These are phyloP conservation scores for Amphipoea lucens DNA, from an alignment of 2,888 invertebrate genomes.

Conservation along the genomic window DNA sequence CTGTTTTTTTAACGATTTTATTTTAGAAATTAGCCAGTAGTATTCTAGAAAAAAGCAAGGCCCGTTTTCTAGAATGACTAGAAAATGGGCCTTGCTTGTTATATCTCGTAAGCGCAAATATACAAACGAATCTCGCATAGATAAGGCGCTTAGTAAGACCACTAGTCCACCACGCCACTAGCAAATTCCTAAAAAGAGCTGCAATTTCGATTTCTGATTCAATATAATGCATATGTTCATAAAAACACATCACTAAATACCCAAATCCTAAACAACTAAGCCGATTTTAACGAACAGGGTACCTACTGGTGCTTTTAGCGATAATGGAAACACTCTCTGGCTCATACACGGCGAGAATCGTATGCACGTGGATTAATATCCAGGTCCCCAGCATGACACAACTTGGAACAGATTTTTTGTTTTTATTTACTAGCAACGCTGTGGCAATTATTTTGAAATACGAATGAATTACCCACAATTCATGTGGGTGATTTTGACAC, in stretches of 20 bases:
- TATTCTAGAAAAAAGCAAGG: neutral
- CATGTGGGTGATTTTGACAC: neutral
- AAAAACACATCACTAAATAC: conserved; percentile 9
- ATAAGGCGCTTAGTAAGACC: neutral
- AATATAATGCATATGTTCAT: conserved; percentile 2
- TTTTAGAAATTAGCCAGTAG: neutral
- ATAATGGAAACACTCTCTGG: conserved; percentile 35
- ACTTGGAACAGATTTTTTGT: neutral
- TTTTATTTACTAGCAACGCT: neutral
- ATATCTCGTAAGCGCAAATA: neutral
- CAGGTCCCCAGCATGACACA: neutral
- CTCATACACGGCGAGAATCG: conserved; percentile 7
- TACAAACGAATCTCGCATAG: neutral
- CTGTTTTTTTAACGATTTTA: neutral
- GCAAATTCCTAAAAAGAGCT: neutral
- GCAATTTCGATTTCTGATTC: neutral
- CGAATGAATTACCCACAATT: neutral
- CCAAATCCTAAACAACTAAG: conserved; percentile 38
- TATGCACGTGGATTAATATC: conserved; percentile 4
- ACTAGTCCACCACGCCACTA: neutral
- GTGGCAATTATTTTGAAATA: conserved; percentile 2
- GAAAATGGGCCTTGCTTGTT: neutral
- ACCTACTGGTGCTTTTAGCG: conserved; percentile 43
- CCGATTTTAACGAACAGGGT: conserved; percentile 32
- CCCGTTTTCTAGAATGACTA: no score